These are phyloP conservation scores for Emmelina monodactyla DNA, from an alignment of 2,888 invertebrate species.

Conservation along the genomic window DNA sequence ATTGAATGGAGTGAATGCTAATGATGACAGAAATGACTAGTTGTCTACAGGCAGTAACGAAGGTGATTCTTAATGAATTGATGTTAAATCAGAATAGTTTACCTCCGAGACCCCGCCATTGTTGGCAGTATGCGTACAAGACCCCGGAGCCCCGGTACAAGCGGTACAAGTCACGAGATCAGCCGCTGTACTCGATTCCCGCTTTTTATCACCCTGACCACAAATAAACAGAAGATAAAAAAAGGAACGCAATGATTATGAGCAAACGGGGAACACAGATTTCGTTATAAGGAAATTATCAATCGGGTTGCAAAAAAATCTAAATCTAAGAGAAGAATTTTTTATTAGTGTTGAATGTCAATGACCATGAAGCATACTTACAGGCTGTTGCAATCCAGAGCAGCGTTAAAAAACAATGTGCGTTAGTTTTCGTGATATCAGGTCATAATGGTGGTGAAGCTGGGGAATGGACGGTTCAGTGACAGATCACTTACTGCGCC, in stretches of 20 bases:
- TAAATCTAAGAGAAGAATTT: not conserved
- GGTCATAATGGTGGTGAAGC: constrained; percentile 15
- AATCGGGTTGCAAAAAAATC: not conserved
- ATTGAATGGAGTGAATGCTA: too few species aligned
- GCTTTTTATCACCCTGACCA: constrained; percentile 83
- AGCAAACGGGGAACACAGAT: too few species aligned
- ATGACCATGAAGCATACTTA: constrained; percentile 38
- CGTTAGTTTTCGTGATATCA: constrained; percentile 58
- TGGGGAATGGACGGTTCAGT: constrained; percentile 19
- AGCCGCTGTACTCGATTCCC: constrained; percentile 79
- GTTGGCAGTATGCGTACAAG: constrained; percentile 86
- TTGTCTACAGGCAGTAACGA: too few species aligned
- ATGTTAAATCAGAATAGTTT: too few species aligned
- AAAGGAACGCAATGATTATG: too few species aligned
- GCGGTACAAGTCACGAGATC: constrained; percentile 86
- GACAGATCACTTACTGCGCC: constrained; percentile 57
- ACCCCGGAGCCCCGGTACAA: constrained; percentile 77
- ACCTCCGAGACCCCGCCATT: constrained; percentile 90
- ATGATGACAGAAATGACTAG: too few species aligned
- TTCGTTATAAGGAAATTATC: not conserved
- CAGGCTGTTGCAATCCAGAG: constrained; percentile 59
- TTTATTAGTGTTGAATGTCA: not conserved
- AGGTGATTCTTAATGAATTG: too few species aligned
- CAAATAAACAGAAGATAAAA: not conserved
- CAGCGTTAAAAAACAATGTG: constrained; percentile 57